Evolutionary conservation across 2,113 vertebrate species (phyloP).

Genomic region (Gallinago undulata): DNA sequence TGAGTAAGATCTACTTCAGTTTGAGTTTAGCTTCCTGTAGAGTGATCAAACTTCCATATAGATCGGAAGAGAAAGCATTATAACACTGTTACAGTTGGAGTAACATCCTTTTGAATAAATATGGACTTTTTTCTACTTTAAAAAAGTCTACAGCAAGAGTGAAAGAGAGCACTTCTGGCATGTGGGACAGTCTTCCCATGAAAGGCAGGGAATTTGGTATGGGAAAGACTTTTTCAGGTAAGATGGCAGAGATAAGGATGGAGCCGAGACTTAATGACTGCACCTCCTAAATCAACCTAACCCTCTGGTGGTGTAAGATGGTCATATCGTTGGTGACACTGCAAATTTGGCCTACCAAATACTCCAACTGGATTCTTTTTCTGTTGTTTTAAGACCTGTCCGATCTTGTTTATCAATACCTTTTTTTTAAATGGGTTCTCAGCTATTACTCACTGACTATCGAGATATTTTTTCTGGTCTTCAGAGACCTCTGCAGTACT

Average conservation of each 20-base stretch:
- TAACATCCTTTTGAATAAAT: background rate
- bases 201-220: background rate
- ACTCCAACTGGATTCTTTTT: background rate
- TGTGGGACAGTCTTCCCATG: background rate
- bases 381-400: background rate
- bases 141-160: background rate
- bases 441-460: background rate
- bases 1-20: background rate
- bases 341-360: background rate
- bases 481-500: background rate
- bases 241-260: background rate
- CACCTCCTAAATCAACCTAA: rapidly evolving
- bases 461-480: background rate
- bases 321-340: background rate
- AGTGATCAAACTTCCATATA: background rate
- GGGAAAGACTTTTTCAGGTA: background rate
- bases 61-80: background rate
- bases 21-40: background rate
- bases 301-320: background rate
- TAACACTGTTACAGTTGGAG: background rate
- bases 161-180: background rate
- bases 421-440: background rate
- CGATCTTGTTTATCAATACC: background rate
- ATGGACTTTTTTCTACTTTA: background rate
- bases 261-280: background rate